Base-by-base conservation (phyloP, 2,888 invertebrate genomes). In the Scaptomyza parva region DNA sequence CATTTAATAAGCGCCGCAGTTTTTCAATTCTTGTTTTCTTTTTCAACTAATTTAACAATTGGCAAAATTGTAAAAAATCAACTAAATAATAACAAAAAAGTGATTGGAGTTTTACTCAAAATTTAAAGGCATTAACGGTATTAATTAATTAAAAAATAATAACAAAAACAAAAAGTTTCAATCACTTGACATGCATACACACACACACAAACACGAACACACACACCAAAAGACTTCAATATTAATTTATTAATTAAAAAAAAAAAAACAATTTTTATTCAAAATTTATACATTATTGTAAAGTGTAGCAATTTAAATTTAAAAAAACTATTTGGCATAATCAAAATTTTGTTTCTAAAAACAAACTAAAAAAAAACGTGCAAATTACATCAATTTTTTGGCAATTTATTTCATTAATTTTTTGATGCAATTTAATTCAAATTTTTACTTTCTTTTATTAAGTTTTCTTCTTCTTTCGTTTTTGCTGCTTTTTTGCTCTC, bases 71-170 rank as follows among this genome's bases (percentile, higher is more conserved):
- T 55, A 57, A 57, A 74, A 73, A 78, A 28, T n/a, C 40, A 41
- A 26, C 24, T 26, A 26, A 55, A 68, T n/a, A n/a, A n/a, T n/a
- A n/a, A n/a, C n/a, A n/a, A 60, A 64, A 73, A 82, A 79, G 88
- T 88, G 88, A 82, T 87, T 88, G 87, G 84, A 87, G 87, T 87
- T 78, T 76, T 83, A 80, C 83, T 85, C 80, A 78, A 79, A 66
- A 63, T 60, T 44, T 67, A 75, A 83, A 66, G 58, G 69, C 64
- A 76, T 70, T 61, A 78, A 70, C 65, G 79, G 77, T 77, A 79
- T 81, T 77, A 78, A 76, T 44, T 54, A 70, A 71, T 50, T 57
- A 68, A 57, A 70, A 70, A 64, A 39, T 3, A 55, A 41, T 22
- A 22, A n/a, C 8, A 7, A 30, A 45, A 28, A 45, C 62, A 63